These are phyloP conservation scores for Chelon auratus DNA, from an alignment of 2,797 vertebrate genomes.

Conservation along the genomic window DNA sequence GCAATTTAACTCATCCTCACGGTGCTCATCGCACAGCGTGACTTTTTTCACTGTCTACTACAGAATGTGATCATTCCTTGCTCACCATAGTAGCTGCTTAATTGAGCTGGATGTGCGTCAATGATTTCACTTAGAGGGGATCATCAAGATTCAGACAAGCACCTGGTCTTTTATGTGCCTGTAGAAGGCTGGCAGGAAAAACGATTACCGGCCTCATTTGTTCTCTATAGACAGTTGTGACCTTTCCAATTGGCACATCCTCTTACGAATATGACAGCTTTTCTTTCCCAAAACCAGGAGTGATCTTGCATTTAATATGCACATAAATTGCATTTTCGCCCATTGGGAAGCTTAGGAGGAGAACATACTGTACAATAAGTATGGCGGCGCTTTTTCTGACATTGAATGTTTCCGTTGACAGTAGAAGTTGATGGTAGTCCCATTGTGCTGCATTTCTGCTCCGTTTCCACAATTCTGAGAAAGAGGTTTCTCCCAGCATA, in stretches of 20 bases:
- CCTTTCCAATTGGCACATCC: conserved; percentile 82
- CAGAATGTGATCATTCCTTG: conserved; percentile 54
- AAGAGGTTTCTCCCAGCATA: not conserved
- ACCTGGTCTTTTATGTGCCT: conserved; percentile 80
- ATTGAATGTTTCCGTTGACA: conserved; percentile 28
- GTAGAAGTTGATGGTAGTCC: conserved; percentile 24
- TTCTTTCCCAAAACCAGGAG: conserved; percentile 74
- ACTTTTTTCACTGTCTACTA: conserved; percentile 45
- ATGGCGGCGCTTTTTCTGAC: conserved; percentile 32
- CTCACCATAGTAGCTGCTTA: conserved; percentile 63
- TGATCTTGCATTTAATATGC: conserved; percentile 77
- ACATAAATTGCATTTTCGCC: conserved; percentile 69
- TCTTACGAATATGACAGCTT: conserved; percentile 78
- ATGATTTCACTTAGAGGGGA: conserved; percentile 78
- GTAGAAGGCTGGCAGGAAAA: conserved; percentile 79
- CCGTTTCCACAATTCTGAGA: not conserved
- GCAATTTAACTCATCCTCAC: conserved; percentile 44
- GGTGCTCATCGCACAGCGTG: conserved; percentile 36
- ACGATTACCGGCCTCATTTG: conserved; percentile 81
- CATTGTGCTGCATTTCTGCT: conserved; percentile 23
- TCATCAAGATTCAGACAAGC: conserved; percentile 82
- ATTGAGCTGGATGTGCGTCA: conserved; percentile 75
- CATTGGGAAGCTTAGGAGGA: conserved; percentile 17
- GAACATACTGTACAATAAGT: conserved; percentile 57
- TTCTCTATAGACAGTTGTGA: conserved; percentile 83